Conservation (phyloP, 2,888 invertebrate species). For the Frankliniella fusca region DNA sequence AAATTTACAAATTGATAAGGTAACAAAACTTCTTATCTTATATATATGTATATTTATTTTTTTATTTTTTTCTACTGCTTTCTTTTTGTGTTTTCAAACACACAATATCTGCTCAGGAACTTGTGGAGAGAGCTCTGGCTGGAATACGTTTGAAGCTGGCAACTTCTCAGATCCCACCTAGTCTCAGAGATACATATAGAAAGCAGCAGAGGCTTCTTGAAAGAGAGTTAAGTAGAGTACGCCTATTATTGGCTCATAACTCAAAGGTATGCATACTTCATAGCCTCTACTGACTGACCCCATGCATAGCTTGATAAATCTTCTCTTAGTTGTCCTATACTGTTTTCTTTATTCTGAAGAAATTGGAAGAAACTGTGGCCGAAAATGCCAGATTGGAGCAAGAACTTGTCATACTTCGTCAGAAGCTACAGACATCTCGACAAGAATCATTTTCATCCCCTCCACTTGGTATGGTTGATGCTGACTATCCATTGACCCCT, state of each 20-base stretch:
- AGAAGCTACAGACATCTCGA: slow-evolving; percentile 72
- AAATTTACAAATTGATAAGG: slow-evolving; percentile 69
- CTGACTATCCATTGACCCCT: slow-evolving; percentile 46
- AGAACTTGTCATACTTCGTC: slow-evolving; percentile 75
- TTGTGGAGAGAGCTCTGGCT: slow-evolving; percentile 63
- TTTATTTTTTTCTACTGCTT: slow-evolving; percentile 27
- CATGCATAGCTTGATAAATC: background rate
- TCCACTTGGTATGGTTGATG: slow-evolving; percentile 56
- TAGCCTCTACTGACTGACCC: background rate
- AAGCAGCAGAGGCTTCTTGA: slow-evolving; percentile 68
- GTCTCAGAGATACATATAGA: slow-evolving; percentile 62
- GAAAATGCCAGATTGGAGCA: slow-evolving; percentile 86
- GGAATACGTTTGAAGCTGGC: slow-evolving; percentile 63
- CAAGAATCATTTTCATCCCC: slow-evolving; percentile 48
- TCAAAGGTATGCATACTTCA: slow-evolving; percentile 66
- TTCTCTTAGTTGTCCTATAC: background rate
- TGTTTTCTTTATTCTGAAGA: slow-evolving; percentile 51
- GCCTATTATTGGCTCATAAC: slow-evolving; percentile 82
- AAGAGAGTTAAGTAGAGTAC: slow-evolving; percentile 76
- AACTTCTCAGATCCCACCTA: slow-evolving; percentile 56
- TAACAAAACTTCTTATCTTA: slow-evolving; percentile 39
- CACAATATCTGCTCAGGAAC: slow-evolving; percentile 50
- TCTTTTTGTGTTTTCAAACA: background rate
- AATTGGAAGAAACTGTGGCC: slow-evolving; percentile 86
- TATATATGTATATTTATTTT: slow-evolving; percentile 20